Base-by-base conservation (phyloP, 2,797 vertebrate species). In the Champsocephalus gunnari region DNA sequence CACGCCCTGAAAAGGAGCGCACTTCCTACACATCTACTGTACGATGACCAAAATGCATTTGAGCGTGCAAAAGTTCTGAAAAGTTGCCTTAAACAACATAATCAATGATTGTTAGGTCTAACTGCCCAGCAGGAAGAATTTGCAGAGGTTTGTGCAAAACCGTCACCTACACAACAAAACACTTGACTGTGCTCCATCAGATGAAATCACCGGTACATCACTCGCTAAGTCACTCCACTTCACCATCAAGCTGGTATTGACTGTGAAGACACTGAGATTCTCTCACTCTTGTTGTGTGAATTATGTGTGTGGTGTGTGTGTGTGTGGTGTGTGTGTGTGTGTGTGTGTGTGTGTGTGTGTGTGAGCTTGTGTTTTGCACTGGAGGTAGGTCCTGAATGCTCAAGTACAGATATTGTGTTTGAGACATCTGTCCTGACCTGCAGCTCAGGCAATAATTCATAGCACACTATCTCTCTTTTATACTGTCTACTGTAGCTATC, bases 31-130 rank as follows among this genome's bases (percentile, higher is more conserved):
- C 28, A 16, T 21, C 48, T 70, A 38, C 19, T 19, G 19, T 19
- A 19, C 34, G 8, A 7, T 38, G 34, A 38, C 34, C 34, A 38
- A 38, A 38, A 38, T 38, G 34, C 1, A 38, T 38, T 38, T 38
- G 34, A 38, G 34, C 34, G 34, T 9, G 34, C 34, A 9, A 38
- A 38, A 9, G 8, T 38, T 38, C 34, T 9, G 34, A 38, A 38
- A 32, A 17, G 73, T 79, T 45, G 58, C 53, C 34, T 82, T 77
- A 53, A 77, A 65, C 75, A 79, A 75, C 59, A 49, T 3, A 5
- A 13, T 60, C 41, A 76, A 61, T 76, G 54, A 64, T 17, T 43
- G 16, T 76, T 49, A 77, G 48, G 13, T 62, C 55, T 21, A 51
- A 50, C 41, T 9, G 16, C 24, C 61, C 60, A 55, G 19, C n/a